Conservation (phyloP, 2,888 invertebrate species). For the Ormyrus rosae region DNA sequence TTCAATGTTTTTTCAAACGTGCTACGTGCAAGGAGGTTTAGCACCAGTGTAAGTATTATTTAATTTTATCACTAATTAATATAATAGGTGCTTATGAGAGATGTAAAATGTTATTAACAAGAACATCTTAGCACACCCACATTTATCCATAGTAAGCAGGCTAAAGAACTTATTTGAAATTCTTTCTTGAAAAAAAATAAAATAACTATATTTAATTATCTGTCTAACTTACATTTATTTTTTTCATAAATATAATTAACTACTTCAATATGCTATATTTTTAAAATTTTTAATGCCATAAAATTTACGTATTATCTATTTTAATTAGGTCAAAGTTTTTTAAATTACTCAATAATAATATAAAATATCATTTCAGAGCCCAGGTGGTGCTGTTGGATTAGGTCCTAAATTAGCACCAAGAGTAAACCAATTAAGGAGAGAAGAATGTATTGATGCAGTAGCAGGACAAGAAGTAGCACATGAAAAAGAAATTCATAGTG, state of each 20-base stretch:
- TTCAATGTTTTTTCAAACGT: slow-evolving; percentile 84
- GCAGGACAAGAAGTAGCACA: slow-evolving; percentile 92
- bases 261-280: slow-evolving; percentile 16
- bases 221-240: background rate
- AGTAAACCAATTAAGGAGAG: slow-evolving; percentile 91
- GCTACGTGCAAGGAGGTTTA: slow-evolving; percentile 89
- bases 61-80: slow-evolving; percentile 23
- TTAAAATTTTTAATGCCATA: slow-evolving; percentile 59
- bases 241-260: background rate
- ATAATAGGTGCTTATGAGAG: slow-evolving; percentile 7
- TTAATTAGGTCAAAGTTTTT: too few species aligned
- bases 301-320: too few species aligned
- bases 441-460: slow-evolving; percentile 90
- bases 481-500: slow-evolving; percentile 92
- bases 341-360: too few species aligned
- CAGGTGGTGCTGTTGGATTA: slow-evolving; percentile 68
- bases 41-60: slow-evolving; percentile 87
- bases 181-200: slow-evolving; percentile 1
- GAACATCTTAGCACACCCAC: background rate
- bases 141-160: slow-evolving; percentile 3
- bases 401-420: slow-evolving; percentile 86
- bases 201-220: background rate
- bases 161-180: background rate
- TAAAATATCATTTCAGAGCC: slow-evolving; percentile 70
- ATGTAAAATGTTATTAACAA: slow-evolving; percentile 33